Evolutionary conservation across 35 echinoderm and acorn worm species (phyloP).

Genomic region (Apostichopus parvimensis): DNA sequence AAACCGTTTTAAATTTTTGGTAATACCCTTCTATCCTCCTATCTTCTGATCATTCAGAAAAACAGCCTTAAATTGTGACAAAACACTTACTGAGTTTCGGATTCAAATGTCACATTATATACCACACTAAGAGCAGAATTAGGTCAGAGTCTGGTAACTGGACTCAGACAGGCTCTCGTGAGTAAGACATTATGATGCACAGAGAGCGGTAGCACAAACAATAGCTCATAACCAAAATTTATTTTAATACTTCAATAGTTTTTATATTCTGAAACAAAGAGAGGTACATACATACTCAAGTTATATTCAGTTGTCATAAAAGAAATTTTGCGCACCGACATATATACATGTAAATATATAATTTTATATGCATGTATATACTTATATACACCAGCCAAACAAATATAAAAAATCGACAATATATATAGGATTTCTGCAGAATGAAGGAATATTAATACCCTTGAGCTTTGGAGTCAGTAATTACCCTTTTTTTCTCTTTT

Average conservation of each 20-base stretch:
- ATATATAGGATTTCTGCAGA: background rate
- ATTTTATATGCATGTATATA: background rate
- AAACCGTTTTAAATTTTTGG: too few relatives aligned
- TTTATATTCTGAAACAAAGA: background rate
- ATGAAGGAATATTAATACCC: background rate
- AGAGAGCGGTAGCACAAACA: background rate
- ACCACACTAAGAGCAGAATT: too few relatives aligned
- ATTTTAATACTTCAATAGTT: background rate
- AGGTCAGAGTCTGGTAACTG: too few relatives aligned
- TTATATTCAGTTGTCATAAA: background rate
- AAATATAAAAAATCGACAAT: background rate
- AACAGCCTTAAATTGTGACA: too few relatives aligned
- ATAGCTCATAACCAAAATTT: background rate
- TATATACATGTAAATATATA: background rate
- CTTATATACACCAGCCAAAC: background rate
- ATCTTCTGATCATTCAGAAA: too few relatives aligned
- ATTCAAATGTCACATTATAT: too few relatives aligned
- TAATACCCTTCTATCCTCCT: too few relatives aligned
- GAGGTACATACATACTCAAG: background rate
- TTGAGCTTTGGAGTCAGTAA: background rate
- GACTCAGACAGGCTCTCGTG: too few relatives aligned
- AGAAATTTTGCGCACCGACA: background rate
- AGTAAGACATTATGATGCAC: background rate
- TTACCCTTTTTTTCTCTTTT: background rate
- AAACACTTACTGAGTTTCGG: too few relatives aligned